Conservation (phyloP, 2,113 vertebrate species). For the Ahaetulla prasina region DNA sequence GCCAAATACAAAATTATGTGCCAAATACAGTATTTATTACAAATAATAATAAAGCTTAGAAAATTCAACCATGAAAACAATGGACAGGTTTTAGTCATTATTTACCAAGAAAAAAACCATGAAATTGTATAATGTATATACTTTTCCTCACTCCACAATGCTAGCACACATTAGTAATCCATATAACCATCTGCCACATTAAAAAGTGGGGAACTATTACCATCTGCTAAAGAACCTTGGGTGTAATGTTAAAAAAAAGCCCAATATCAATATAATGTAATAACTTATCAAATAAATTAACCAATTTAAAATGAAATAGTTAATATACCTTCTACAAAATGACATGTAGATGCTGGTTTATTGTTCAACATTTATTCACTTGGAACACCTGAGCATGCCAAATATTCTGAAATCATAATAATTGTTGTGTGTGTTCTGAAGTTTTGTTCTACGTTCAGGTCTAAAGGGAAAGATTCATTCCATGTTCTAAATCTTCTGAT, state of each 20-base stretch:
- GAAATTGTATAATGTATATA: not conserved
- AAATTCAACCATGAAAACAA: not conserved
- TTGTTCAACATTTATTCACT: not conserved
- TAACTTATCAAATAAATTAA: not conserved
- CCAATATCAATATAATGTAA: not conserved
- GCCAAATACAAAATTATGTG: not conserved
- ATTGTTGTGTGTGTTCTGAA: not conserved
- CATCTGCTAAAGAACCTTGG: not conserved
- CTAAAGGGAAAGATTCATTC: not conserved
- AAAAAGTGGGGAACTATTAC: not conserved
- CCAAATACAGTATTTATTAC: not conserved
- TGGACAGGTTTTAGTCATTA: not conserved
- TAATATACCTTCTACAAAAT: not conserved
- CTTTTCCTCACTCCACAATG: not conserved
- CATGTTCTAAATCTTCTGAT: not conserved
- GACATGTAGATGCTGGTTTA: not conserved
- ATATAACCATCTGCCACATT: not conserved
- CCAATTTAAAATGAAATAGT: not conserved
- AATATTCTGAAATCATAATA: not conserved
- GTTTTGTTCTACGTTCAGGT: not conserved
- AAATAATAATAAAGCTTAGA: not conserved
- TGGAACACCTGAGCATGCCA: not conserved
- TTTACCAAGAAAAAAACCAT: not conserved
- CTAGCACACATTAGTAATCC: not conserved
- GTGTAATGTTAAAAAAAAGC: not conserved